phyloP scores from a whole-genome alignment of 2,888 invertebrate species.

The Philonicus albiceps region DNA sequence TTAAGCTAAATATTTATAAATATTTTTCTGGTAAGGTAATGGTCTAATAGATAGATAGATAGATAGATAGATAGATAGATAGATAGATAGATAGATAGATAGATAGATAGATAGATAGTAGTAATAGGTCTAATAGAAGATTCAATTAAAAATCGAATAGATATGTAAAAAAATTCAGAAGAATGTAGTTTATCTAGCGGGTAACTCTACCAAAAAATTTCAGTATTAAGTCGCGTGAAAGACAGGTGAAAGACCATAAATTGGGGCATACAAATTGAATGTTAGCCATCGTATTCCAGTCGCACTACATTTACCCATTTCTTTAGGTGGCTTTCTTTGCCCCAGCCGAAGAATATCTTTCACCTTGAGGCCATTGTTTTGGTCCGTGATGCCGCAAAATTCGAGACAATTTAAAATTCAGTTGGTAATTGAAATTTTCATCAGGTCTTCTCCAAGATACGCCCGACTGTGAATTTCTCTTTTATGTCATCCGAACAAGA shows the following conservation, averaged over 20 bases:
- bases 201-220: not conserved
- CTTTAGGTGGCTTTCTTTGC: not conserved
- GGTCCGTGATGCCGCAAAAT: not conserved
- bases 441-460: not conserved
- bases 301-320: not conserved
- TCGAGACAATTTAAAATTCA: not conserved
- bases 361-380: constrained; percentile 11
- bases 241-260: constrained; percentile 7
- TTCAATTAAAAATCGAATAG: too few species aligned
- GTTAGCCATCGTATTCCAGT: not conserved
- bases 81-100: too few species aligned
- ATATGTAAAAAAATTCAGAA: not conserved
- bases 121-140: too few species aligned
- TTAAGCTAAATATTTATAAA: too few species aligned
- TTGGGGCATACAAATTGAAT: not conserved
- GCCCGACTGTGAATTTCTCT: not conserved
- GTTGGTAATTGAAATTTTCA: not conserved
- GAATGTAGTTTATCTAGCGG: not conserved
- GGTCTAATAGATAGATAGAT: too few species aligned
- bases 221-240: not conserved
- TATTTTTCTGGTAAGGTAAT: too few species aligned
- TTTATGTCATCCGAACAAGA: not conserved
- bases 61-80: too few species aligned
- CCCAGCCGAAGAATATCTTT: not conserved
- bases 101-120: too few species aligned